Base-by-base conservation (phyloP, 2,888 invertebrate species). In the Eustalomyia histrio region DNA sequence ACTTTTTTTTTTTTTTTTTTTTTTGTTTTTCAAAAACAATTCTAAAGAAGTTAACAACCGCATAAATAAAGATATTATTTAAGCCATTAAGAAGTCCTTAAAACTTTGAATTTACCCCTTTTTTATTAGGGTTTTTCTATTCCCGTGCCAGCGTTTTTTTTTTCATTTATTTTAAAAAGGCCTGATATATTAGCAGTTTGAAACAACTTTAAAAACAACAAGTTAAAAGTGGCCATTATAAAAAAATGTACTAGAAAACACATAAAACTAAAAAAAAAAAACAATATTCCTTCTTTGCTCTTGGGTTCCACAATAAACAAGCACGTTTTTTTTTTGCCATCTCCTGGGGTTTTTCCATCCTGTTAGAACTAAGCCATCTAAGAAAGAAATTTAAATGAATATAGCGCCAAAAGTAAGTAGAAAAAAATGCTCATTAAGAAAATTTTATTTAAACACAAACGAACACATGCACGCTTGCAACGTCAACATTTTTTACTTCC, bases 221-320 rank as follows among this genome's bases (percentile, higher is more conserved):
- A 81, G 69, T 81, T 78, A 52, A 78, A 81, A 81, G 80, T 81
- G 80, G 80, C 76, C 76, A 81, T 81, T 71, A 71, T 55, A 17
- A 12, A 35, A 12, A 65, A 52, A 35, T 21, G n/a, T n/a, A n/a
- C 58, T 63, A 35, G 55, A 63, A 63, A 55, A 39, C 43, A 76
- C 69, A 76, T 60, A 74, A 65, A 64, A 39, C 24, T 60, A 61
- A 39, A 61, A 50, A 71, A 69, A 65, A 69, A 57, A 43, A 67
- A 67, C 21, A 67, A 43, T 47, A 43, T 71, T 17, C 69, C 69
- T 43, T 58, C 64, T 76, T 76, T 69, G 69, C 58, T 76, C 53
- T 57, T 71, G 74, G 69, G 50, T 24, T 71, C 69, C 58, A 71
- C 57, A 65, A 78, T 78, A 81, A 81, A 81, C 65, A 74, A 81